Evolutionary conservation across 1,140 invertebrate genomes (phyloP), one percentile per base, ranked within the genome.

Genomic region (Nephotettix cincticeps): DNA sequence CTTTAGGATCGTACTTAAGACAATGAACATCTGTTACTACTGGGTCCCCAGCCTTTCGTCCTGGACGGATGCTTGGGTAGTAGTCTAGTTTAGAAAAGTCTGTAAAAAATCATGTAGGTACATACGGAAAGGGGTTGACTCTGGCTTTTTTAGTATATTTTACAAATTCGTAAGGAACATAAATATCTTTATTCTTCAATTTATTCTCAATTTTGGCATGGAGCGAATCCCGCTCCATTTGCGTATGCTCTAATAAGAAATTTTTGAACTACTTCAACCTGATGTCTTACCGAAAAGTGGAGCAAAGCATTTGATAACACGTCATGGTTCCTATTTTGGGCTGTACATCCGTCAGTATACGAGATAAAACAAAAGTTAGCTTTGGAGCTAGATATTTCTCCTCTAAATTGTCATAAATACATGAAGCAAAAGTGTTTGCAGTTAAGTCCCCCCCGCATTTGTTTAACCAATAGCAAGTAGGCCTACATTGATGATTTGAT

Each of bases 241-340:
- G 77, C 4, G 79, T 79, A 69, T 81, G 80, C 79, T 68, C 75
- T 77, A 65, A 76, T 78, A 9, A 82, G 72, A 74, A 69, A 80
- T 67, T 81, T 80, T 67, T 81, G 80, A 23, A 56, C 73, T 63
- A 83, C 78, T 1, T 23, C 11, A 23, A 68, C 66, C 23, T 51
- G 47, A 28, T 61, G 2, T n/a, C 27, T 11, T n/a, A 2, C 19
- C 21, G 56, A 27, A 28, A 61, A 61, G n/a, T 61, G 56, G 11
- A 61, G 28, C 2, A 61, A 25, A n/a, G 56, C 68, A 9, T 58
- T 69, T n/a, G n/a, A n/a, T n/a, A n/a, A n/a, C n/a, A n/a, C n/a
- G n/a, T n/a, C n/a, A n/a, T n/a, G n/a, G n/a, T 69, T 69, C 1
- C 28, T 29, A 30, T 69, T 69, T 69, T 69, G 68, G 58, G 21